Conservation (phyloP, 2,113 vertebrate species). For the Pristiophorus japonicus region DNA sequence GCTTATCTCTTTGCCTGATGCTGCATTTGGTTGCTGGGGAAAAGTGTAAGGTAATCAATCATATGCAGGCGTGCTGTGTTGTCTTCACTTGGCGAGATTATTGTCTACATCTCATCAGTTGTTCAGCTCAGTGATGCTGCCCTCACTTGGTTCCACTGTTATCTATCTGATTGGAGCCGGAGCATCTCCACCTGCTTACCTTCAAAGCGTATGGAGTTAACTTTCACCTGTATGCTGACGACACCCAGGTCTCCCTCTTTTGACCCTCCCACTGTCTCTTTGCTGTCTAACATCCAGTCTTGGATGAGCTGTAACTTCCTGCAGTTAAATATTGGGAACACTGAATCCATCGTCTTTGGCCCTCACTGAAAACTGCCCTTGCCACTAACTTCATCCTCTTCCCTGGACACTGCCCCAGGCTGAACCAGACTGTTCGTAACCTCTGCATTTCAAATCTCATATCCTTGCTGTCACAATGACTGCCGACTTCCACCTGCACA, state of each 20-base stretch:
- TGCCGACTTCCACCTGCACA: not conserved
- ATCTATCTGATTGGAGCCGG: not conserved
- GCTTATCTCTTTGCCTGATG: not conserved
- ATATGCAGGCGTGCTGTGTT: not conserved
- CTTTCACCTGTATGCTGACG: not conserved
- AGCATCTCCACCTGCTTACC: not conserved
- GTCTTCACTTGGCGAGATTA: not conserved
- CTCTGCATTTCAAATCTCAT: not conserved
- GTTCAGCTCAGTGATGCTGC: not conserved
- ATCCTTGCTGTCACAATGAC: not conserved
- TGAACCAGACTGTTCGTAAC: not conserved
- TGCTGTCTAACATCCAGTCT: not conserved
- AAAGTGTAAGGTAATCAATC: not conserved
- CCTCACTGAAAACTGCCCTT: not conserved
- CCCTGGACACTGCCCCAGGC: too few species aligned
- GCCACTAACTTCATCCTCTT: not conserved
- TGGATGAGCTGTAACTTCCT: not conserved
- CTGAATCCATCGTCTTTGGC: not conserved
- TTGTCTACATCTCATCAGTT: not conserved
- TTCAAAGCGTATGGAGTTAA: not conserved
- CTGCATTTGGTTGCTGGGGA: not conserved
- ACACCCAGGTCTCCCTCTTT: not conserved
- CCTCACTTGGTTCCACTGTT: not conserved
- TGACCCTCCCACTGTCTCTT: not conserved
- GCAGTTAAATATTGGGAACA: too few species aligned